A percentile compares a stretch with the other conserved stretches of the same genome.
These are phyloP conservation scores for Archips xylosteana DNA, from an alignment of 2,888 invertebrate genomes.

Conservation along the genomic window DNA sequence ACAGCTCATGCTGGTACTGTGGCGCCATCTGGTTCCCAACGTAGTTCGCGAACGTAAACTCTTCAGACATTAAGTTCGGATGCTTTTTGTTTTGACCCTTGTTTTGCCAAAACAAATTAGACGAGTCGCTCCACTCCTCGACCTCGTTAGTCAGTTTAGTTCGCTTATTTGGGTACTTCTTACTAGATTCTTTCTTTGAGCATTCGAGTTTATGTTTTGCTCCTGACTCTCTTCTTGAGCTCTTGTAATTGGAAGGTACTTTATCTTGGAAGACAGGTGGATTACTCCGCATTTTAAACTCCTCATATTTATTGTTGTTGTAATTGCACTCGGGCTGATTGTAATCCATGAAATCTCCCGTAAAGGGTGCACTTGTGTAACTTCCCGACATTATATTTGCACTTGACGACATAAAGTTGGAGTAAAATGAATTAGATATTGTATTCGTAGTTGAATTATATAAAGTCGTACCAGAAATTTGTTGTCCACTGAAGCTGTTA, in stretches of 20 bases:
- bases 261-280: slow-evolving; percentile 70
- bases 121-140: slow-evolving; percentile 76
- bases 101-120: slow-evolving; percentile 76
- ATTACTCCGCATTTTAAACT: slow-evolving; percentile 76
- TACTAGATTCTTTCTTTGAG: slow-evolving; percentile 77
- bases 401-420: slow-evolving; percentile 77
- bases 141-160: slow-evolving; percentile 68
- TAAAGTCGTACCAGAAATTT: slow-evolving; percentile 76
- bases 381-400: slow-evolving; percentile 75
- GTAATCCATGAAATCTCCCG: slow-evolving; percentile 78
- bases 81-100: slow-evolving; percentile 69
- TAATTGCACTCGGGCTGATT: slow-evolving; percentile 79
- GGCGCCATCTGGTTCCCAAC: slow-evolving; percentile 74
- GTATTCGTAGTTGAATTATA: slow-evolving; percentile 79
- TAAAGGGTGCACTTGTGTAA: slow-evolving; percentile 71
- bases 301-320: slow-evolving; percentile 76
- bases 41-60: slow-evolving; percentile 75
- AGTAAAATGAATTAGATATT: slow-evolving; percentile 79
- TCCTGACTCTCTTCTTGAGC: slow-evolving; percentile 71
- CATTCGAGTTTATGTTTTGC: slow-evolving; percentile 80
- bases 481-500: slow-evolving; percentile 73
- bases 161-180: slow-evolving; percentile 78
- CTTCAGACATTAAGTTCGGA: slow-evolving; percentile 71
- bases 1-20: slow-evolving; percentile 77
- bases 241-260: slow-evolving; percentile 66